Base-by-base conservation (phyloP, 2,888 invertebrate species). In the Bembecia ichneumoniformis region DNA sequence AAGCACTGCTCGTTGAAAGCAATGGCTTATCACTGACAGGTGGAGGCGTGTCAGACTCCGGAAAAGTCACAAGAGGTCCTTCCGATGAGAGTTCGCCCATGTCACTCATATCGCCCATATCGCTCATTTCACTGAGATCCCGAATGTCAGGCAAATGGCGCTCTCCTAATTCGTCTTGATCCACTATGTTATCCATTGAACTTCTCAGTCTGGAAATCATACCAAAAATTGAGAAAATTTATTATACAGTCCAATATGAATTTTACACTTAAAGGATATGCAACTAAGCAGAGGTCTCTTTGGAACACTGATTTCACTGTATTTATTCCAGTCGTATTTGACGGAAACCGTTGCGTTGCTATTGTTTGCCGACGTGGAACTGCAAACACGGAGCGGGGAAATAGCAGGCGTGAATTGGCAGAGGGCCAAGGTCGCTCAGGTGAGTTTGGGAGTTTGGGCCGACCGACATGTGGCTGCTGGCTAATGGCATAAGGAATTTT, bases 1-100 rank as follows among this genome's bases (percentile, higher is more conserved):
- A 70, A 11, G 71, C 70, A 53, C 86, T 67, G 71, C 76, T 80
- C 56, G 89, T 72, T 62, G 89, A 68, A 36, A 83, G 68, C 61
- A 88, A 59, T 60, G 90, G 71, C 74, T 87, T 67, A 64, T 88
- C 69, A 72, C 74, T 69, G 52, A 74, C 66, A 48, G 90, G 91
- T 15, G 91, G 91, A 48, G 93, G 92, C 16, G 94, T 92, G 58
- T 93, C 94, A 2, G 91, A 90, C 73, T 94, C 94, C 13, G 94
- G 95, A 78, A 93, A 94, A 51, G 95, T 95, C 49, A 95, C 93
- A 58, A 94, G 74, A 0, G 94, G 94, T 56, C 93, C 92, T 46
- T 88, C 87, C 9, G 75, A 67, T 17, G 74, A 68, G 16, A 84
- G 69, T 51, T 87, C 87, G 49, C 75, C 74, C 74, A 87, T 82